These are phyloP conservation scores for Chelonus formosanus DNA, from an alignment of 2,888 invertebrate genomes.

Conservation along the genomic window DNA sequence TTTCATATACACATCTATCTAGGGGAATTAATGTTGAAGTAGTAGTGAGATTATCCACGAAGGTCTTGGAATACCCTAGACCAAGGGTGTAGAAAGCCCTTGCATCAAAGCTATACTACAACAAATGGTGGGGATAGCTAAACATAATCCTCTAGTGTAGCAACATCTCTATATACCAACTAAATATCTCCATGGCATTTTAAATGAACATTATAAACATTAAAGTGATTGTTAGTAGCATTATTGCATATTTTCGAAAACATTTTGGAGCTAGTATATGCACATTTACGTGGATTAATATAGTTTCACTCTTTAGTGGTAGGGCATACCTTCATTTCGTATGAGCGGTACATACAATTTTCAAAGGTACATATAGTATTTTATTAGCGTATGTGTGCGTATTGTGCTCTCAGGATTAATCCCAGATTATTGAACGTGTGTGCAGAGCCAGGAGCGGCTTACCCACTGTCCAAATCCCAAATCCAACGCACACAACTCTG, in stretches of 20 bases:
- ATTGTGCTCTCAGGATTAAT: conserved; percentile 56
- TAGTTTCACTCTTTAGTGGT: too few species aligned
- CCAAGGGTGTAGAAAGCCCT: conserved; percentile 2
- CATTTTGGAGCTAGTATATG: too few species aligned
- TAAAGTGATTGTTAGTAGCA: too few species aligned
- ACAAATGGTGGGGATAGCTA: not conserved
- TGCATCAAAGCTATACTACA: not conserved
- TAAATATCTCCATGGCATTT: too few species aligned
- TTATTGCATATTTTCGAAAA: too few species aligned
- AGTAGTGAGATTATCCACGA: conserved; percentile 62
- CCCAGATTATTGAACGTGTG: conserved; percentile 60
- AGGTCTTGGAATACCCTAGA: conserved; percentile 32
- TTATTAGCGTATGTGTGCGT: conserved; percentile 25
- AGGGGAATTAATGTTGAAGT: conserved; percentile 60
- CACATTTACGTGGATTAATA: too few species aligned
- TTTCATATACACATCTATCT: conserved; percentile 43
- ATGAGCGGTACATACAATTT: too few species aligned
- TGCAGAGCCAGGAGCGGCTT: conserved; percentile 44
- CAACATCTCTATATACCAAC: not conserved
- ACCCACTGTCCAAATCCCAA: conserved; percentile 59
- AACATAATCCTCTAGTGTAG: not conserved
- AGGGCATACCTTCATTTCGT: too few species aligned
- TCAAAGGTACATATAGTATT: not conserved
- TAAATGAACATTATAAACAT: too few species aligned
- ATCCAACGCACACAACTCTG: conserved; percentile 62